Evolutionary conservation across 1,140 invertebrate genomes (phyloP).

Genomic region (Temnothorax nylanderi): DNA sequence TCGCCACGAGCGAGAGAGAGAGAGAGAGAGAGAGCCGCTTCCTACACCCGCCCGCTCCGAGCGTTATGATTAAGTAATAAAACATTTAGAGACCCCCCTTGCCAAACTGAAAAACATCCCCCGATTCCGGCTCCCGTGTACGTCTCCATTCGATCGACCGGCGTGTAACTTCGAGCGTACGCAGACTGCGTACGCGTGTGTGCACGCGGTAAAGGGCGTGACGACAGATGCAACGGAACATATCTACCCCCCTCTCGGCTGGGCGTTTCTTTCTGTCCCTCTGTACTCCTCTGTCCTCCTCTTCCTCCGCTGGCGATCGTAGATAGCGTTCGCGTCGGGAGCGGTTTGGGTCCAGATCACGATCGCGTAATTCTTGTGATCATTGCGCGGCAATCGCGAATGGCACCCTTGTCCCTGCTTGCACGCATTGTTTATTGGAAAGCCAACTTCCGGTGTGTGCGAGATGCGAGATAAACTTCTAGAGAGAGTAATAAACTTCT

Average conservation of each 20-base stretch:
- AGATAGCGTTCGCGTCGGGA: slow-evolving; percentile 71
- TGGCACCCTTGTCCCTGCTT: slow-evolving; percentile 47
- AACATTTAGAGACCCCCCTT: slow-evolving; percentile 80
- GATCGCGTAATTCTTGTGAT: slow-evolving; percentile 71
- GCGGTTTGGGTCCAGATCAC: slow-evolving; percentile 53
- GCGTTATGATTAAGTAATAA: slow-evolving; percentile 85
- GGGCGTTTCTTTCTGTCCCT: slow-evolving; percentile 71
- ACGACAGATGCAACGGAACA: slow-evolving; percentile 84
- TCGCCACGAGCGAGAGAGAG: slow-evolving; percentile 37
- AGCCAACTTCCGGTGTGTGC: slow-evolving; percentile 59
- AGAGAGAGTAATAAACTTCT: not conserved
- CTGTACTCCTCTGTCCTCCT: not conserved
- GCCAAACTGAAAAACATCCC: slow-evolving; percentile 80
- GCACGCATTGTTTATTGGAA: slow-evolving; percentile 62
- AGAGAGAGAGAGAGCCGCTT: slow-evolving; percentile 6
- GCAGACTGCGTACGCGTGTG: slow-evolving; percentile 18
- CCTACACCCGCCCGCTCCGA: slow-evolving; percentile 63
- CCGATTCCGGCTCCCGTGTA: slow-evolving; percentile 51
- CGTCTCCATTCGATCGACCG: slow-evolving; percentile 69
- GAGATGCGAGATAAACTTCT: slow-evolving; percentile 41
- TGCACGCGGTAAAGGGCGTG: slow-evolving; percentile 79
- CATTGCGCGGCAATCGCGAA: slow-evolving; percentile 58
- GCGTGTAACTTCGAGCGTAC: slow-evolving; percentile 72
- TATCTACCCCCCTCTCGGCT: slow-evolving; percentile 80
- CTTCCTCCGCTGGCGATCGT: slow-evolving; percentile 54